Percentiles rank a stretch among this genome's conserved stretches.
Evolutionary conservation across 2,797 vertebrate species (phyloP).

Genomic region (Falco novaeseelandiae): DNA sequence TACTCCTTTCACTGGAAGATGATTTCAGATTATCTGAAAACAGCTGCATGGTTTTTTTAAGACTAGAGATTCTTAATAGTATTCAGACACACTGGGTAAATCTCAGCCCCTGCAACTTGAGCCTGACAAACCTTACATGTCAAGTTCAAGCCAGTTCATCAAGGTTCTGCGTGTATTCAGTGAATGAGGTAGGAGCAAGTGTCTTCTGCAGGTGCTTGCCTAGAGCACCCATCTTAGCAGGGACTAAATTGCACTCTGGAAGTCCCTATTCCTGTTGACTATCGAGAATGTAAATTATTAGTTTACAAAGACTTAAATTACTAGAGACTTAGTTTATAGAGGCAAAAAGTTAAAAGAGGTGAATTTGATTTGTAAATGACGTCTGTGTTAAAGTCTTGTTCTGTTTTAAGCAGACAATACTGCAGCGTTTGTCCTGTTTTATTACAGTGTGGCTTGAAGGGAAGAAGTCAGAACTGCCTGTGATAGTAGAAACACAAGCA

Average conservation of each 20-base stretch:
- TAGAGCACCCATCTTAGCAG: background rate
- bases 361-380: background rate
- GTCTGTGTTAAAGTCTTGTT: background rate
- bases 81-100: background rate
- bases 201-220: background rate
- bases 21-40: background rate
- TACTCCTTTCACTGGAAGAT: background rate
- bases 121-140: background rate
- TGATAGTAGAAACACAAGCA: background rate
- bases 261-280: background rate
- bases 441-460: background rate
- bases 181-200: background rate
- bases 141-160: background rate
- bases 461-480: background rate
- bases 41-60: background rate
- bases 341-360: background rate
- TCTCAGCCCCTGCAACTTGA: background rate
- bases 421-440: background rate
- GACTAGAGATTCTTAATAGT: background rate
- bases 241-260: background rate
- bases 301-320: background rate
- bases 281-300: background rate
- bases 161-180: background rate
- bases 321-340: background rate
- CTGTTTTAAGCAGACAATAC: background rate